Evolutionary conservation across 2,888 invertebrate genomes (phyloP), one percentile per base, ranked within the genome.

Genomic region (Zele albiditarsus): DNA sequence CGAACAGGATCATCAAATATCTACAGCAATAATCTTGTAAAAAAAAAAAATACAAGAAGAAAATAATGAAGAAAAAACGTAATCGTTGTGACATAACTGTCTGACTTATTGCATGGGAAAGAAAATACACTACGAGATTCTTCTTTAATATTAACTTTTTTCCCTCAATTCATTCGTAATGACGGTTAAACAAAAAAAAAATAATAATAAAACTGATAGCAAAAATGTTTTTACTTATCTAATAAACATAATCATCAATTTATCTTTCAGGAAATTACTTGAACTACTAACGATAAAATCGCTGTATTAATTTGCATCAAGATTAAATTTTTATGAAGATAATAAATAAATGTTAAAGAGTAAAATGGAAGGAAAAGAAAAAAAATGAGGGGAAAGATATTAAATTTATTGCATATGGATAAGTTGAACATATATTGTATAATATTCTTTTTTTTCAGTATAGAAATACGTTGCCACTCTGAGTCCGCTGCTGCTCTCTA

Each of bases 401-500:
- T 57, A 20, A 53, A 23, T 31, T 23, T 25, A 42, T 31, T 68
- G 53, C n/a, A 31, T 31, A 49, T 68, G 46, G 46, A 46, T 46
- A 46, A 46, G 46, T 46, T 46, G 4, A 46, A 46, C 3, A 46
- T 46, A n/a, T 46, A 46, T 46, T 46, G 46, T 46, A n/a, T 16
- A 46, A 46, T 46, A 46, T 46, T 46, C 16, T 46, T 46, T n/a
- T 46, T n/a, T n/a, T n/a, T n/a, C n/a, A n/a, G 16, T 46, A 42
- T 49, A 49, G 53, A 12, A 31, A 53, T 53, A 49, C 5, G 27
- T 69, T 69, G 23, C 33, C 31, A 16, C 53, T 53, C 53, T 3
- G 2, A 53, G 31, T 72, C 46, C 27, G n/a, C n/a, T n/a, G n/a
- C 23, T 57, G 27, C 49, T 72, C 31, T 65, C 53, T 72, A 53